A percentile compares a stretch with the other conserved stretches of the same genome.
These are phyloP conservation scores for Ernsta delagoae DNA, from an alignment of 2,888 invertebrate species.

Conservation along the genomic window DNA sequence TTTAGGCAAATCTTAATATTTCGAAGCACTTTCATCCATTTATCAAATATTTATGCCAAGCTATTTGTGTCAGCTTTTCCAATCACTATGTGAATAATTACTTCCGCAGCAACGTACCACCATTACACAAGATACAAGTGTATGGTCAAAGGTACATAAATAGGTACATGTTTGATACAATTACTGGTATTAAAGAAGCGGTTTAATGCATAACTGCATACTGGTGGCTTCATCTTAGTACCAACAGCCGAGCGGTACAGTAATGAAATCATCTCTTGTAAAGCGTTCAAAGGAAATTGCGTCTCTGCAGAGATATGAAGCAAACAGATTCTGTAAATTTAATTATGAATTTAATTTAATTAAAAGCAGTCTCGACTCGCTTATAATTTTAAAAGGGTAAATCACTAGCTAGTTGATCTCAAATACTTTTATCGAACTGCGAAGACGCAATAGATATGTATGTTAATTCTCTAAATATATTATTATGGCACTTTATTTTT, in stretches of 20 bases:
- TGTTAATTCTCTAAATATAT: no score
- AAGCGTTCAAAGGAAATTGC: conserved; percentile 10
- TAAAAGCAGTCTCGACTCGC: background rate
- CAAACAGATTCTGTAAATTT: conserved; percentile 11
- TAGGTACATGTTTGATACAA: background rate
- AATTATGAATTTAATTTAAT: background rate
- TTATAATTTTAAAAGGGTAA: no score
- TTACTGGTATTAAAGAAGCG: conserved; percentile 1
- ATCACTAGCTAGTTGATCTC: no score
- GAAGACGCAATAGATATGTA: no score
- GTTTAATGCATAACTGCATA: conserved; percentile 25
- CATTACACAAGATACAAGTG: background rate
- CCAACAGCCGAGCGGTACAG: background rate
- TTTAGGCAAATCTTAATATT: no score
- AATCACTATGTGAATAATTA: no score
- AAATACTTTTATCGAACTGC: no score
- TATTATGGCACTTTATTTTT: no score
- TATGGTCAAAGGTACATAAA: no score
- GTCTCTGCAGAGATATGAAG: background rate
- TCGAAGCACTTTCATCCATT: no score
- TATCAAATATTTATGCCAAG: no score
- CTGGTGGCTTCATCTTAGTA: conserved; percentile 11
- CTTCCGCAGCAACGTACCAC: background rate
- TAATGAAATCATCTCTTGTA: background rate
- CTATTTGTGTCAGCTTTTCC: no score